Conservation (phyloP, 2,113 vertebrate genomes). For the Ictidomys tridecemlineatus region DNA sequence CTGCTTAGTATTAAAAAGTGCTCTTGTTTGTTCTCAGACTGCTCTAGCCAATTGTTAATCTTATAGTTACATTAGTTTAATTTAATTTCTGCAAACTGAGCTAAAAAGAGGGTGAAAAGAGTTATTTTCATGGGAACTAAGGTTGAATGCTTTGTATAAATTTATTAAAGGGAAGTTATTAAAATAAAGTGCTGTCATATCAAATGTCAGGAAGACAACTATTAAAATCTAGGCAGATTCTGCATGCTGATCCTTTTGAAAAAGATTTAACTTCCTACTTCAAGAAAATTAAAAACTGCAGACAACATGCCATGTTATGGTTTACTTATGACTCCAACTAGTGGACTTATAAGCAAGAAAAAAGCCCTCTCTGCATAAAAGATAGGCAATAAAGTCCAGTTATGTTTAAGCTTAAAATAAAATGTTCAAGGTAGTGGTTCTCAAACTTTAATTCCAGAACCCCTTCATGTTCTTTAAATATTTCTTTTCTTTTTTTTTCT, state of each 20-base stretch:
- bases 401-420: neutral
- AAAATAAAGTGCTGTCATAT: neutral
- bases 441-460: neutral
- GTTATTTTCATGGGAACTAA: neutral
- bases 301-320: neutral
- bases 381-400: neutral
- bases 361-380: neutral
- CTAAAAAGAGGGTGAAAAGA: neutral
- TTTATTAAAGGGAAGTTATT: neutral
- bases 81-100: neutral
- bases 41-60: neutral
- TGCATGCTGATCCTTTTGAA: neutral
- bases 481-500: neutral
- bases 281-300: neutral
- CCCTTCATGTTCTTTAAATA: neutral
- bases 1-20: neutral
- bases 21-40: neutral
- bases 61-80: neutral
- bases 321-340: neutral
- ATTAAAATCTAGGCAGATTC: neutral
- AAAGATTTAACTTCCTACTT: neutral
- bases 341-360: neutral
- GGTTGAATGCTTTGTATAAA: neutral
- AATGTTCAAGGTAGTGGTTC: neutral
- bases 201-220: neutral